These are phyloP conservation scores for Eulithis testata DNA, from an alignment of 2,888 invertebrate genomes.

Conservation along the genomic window DNA sequence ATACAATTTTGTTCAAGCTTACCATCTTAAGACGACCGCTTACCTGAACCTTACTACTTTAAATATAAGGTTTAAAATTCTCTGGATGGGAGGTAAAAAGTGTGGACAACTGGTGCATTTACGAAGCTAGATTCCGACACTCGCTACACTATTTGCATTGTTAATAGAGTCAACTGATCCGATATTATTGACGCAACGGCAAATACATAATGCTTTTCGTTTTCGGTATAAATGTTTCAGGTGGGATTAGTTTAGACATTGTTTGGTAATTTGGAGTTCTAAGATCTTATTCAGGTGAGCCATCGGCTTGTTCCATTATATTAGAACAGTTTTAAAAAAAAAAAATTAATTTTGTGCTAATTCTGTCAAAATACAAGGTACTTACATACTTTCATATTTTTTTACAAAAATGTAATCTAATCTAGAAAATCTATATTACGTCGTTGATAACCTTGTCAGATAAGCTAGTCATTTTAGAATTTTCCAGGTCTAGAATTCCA, in stretches of 20 bases:
- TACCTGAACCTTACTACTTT: slow-evolving; percentile 15
- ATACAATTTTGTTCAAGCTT: slow-evolving; percentile 66
- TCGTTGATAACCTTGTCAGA: too few species aligned
- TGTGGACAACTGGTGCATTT: slow-evolving; percentile 64
- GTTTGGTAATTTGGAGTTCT: neutral
- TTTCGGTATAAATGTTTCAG: neutral
- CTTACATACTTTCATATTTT: too few species aligned
- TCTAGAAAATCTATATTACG: too few species aligned
- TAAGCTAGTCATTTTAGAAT: too few species aligned
- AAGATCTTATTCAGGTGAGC: too few species aligned
- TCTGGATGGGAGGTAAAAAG: slow-evolving; percentile 7
- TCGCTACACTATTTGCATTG: slow-evolving; percentile 74
- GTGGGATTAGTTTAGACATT: neutral
- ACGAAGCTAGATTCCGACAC: slow-evolving; percentile 65
- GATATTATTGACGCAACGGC: slow-evolving; percentile 66
- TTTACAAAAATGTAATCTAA: too few species aligned
- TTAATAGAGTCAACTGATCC: slow-evolving; percentile 76
- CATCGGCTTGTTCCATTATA: too few species aligned
- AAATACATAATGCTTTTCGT: slow-evolving; percentile 40
- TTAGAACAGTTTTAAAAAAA: too few species aligned
- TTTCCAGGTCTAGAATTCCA: too few species aligned
- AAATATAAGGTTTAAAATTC: slow-evolving; percentile 39
- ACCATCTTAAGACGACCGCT: slow-evolving; percentile 43
- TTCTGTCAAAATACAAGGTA: too few species aligned
- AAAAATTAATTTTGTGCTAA: neutral